Percentiles rank a stretch among this genome's conserved stretches.
Conservation (phyloP, 2,888 invertebrate genomes). For the Syritta pipiens region DNA sequence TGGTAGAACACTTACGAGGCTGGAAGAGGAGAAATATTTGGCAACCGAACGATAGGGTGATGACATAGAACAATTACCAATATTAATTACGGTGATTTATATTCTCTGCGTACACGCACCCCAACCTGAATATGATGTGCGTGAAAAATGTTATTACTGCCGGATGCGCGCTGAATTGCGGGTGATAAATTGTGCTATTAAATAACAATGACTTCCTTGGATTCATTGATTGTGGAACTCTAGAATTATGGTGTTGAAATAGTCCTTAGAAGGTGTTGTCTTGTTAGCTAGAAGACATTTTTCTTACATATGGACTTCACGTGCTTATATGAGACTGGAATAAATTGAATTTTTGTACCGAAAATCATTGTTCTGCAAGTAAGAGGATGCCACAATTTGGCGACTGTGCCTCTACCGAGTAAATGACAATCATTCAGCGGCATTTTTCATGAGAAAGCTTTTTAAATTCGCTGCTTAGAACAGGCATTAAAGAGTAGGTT, state of each 20-base stretch:
- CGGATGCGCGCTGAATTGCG: slow-evolving; percentile 37
- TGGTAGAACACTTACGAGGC: slow-evolving; percentile 1
- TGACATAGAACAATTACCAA: slow-evolving; percentile 54
- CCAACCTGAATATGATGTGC: slow-evolving; percentile 50
- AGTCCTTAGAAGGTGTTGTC: not conserved
- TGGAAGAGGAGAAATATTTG: not conserved
- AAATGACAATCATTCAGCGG: too few relatives aligned
- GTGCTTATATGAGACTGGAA: too few relatives aligned
- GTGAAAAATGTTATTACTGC: slow-evolving; percentile 56
- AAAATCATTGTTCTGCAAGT: too few relatives aligned
- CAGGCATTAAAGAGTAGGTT: too few relatives aligned
- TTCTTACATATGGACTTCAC: not conserved
- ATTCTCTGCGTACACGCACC: slow-evolving; percentile 3
- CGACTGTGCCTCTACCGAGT: too few relatives aligned
- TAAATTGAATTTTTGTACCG: too few relatives aligned
- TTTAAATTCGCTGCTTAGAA: too few relatives aligned
- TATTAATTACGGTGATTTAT: slow-evolving; percentile 62
- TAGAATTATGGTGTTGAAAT: slow-evolving; percentile 2
- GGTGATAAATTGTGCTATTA: slow-evolving; percentile 45
- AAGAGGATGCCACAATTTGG: too few relatives aligned
- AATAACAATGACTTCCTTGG: slow-evolving; percentile 30
- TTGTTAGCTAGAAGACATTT: not conserved
- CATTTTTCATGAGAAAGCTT: too few relatives aligned
- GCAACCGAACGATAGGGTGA: slow-evolving; percentile 38
- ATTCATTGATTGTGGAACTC: slow-evolving; percentile 11